phyloP scores from a whole-genome alignment of 2,113 vertebrate species.

The Egretta garzetta region DNA sequence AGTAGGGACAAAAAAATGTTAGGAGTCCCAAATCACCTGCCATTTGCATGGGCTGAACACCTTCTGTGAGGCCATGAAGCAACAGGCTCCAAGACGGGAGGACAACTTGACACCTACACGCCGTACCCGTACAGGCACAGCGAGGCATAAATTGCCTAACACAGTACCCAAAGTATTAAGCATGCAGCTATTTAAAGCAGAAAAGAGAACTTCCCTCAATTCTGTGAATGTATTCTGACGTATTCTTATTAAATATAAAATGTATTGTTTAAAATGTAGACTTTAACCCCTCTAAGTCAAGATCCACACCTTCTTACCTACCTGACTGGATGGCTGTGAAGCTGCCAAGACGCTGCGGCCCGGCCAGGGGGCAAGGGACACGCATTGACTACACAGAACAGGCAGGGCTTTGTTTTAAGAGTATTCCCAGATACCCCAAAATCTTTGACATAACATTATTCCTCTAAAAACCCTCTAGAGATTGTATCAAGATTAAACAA shows the following conservation, averaged over 20 bases:
- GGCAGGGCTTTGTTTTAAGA: neutral
- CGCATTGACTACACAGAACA: accelerated
- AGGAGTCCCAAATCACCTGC: neutral
- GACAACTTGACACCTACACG: neutral
- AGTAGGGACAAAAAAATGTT: neutral
- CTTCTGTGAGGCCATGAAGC: neutral
- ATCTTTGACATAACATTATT: neutral
- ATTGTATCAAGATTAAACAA: neutral
- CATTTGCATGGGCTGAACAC: neutral
- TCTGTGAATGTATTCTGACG: neutral
- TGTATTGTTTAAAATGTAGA: neutral
- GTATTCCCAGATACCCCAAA: neutral
- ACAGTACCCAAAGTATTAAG: neutral
- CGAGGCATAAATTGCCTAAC: neutral
- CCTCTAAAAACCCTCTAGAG: neutral
- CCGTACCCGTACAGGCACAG: neutral
- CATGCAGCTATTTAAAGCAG: neutral
- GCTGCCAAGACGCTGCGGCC: neutral
- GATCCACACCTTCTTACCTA: neutral
- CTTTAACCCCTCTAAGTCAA: neutral
- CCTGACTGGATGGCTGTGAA: neutral
- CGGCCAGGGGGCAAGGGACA: neutral
- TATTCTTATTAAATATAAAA: neutral
- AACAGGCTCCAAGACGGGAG: neutral
- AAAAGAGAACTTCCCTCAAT: neutral